Percentiles rank a stretch among this genome's conserved stretches.
These are phyloP conservation scores for Apis mellifera DNA, from an alignment of 1,140 invertebrate genomes.

Conservation along the genomic window DNA sequence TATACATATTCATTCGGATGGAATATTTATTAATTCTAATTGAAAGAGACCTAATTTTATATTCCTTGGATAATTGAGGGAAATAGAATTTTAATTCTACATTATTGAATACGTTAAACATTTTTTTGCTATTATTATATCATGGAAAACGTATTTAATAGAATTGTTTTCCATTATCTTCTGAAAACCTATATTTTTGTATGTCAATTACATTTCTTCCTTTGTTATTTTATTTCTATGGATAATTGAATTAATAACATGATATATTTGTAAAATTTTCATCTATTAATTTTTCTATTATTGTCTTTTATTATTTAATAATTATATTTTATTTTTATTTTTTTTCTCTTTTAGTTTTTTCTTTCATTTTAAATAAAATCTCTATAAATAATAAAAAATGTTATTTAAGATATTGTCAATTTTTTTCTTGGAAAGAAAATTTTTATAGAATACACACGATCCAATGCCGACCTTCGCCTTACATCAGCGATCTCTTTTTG, in stretches of 20 bases:
- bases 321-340: neutral
- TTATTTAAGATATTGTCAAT: neutral
- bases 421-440: neutral
- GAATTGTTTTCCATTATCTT: neutral
- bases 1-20: neutral
- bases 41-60: constrained; percentile 2
- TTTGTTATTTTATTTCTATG: neutral
- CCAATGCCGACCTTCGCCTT: neutral
- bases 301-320: neutral
- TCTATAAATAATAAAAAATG: neutral
- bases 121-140: neutral
- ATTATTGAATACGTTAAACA: neutral
- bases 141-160: neutral
- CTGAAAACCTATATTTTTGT: neutral
- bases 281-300: neutral
- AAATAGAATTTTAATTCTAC: neutral
- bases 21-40: neutral
- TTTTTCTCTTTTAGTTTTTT: neutral
- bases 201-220: neutral
- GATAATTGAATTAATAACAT: neutral
- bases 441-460: neutral
- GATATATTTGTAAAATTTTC: neutral
- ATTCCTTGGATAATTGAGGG: neutral
- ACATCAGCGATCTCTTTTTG: constrained; percentile 22
- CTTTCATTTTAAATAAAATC: neutral